These are phyloP conservation scores for Aphelenchoides fujianensis DNA, from an alignment of 1,140 invertebrate species.

Conservation along the genomic window DNA sequence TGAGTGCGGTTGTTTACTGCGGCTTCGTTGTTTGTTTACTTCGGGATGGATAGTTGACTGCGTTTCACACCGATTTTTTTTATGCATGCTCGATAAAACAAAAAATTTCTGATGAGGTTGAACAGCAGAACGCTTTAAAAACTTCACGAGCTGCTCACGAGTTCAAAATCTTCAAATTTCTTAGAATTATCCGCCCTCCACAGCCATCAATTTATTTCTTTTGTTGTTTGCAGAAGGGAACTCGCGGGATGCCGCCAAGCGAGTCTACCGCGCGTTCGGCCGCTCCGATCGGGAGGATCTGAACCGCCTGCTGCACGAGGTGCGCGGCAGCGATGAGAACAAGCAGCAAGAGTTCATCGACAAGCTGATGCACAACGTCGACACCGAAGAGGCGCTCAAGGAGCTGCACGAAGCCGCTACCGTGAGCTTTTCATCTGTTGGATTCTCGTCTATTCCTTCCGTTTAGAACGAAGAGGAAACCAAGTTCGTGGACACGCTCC, in stretches of 20 bases:
- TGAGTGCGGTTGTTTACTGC: no score
- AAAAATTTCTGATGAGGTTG: background rate
- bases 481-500: slow-evolving; percentile 36
- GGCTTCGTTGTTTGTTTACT: no score
- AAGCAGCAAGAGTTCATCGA: slow-evolving; percentile 34
- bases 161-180: no score
- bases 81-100: no score
- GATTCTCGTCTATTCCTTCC: slow-evolving; percentile 11
- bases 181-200: no score
- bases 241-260: slow-evolving; percentile 28
- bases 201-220: slow-evolving; percentile 34
- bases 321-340: slow-evolving; percentile 28
- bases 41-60: no score
- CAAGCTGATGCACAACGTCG: slow-evolving; percentile 31
- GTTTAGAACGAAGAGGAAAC: slow-evolving; percentile 30
- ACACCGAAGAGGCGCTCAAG: slow-evolving; percentile 30
- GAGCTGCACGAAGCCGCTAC: background rate
- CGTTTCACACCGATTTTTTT: no score
- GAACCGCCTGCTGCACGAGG: slow-evolving; percentile 29
- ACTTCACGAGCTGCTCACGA: no score
- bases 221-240: slow-evolving; percentile 25
- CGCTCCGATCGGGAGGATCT: slow-evolving; percentile 32
- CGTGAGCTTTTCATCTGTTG: slow-evolving; percentile 34
- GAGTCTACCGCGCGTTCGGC: slow-evolving; percentile 27
- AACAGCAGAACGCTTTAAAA: no score